These are phyloP conservation scores for Chamaedrilus cognettii DNA, from an alignment of 2,888 invertebrate species.

Conservation along the genomic window DNA sequence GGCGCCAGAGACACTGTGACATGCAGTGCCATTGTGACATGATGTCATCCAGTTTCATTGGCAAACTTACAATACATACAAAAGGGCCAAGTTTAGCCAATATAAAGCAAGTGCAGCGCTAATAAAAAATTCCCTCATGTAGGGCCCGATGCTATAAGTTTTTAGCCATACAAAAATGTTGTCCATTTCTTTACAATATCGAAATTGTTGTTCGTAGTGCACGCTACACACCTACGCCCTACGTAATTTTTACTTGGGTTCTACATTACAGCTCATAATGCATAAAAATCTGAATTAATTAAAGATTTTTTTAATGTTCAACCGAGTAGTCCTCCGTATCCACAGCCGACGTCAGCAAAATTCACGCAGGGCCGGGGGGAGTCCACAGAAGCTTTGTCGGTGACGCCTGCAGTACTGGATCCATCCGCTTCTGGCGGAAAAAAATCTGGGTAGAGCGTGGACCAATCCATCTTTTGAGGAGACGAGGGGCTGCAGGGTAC, in stretches of 20 bases:
- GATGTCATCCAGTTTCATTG: neutral
- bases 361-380: conserved; percentile 66
- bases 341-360: conserved; percentile 97
- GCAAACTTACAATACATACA: neutral
- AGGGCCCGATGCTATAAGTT: no score
- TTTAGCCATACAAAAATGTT: no score
- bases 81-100: conserved; percentile 1
- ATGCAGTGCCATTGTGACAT: neutral
- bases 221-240: no score
- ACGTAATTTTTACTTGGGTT: no score
- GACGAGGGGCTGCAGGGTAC: conserved; percentile 77
- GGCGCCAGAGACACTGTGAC: conserved; percentile 80
- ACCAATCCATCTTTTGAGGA: conserved; percentile 87
- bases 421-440: no score
- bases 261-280: no score
- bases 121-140: no score
- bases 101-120: neutral
- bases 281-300: neutral
- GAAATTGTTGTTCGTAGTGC: no score
- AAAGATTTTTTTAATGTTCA: neutral
- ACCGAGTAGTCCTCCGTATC: conserved; percentile 93
- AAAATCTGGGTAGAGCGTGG: conserved; percentile 64
- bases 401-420: conserved; percentile 20
- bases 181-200: no score
- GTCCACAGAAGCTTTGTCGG: conserved; percentile 13